These are phyloP conservation scores for Hydrolagus colliei DNA, from an alignment of 2,797 vertebrate genomes.

Conservation along the genomic window DNA sequence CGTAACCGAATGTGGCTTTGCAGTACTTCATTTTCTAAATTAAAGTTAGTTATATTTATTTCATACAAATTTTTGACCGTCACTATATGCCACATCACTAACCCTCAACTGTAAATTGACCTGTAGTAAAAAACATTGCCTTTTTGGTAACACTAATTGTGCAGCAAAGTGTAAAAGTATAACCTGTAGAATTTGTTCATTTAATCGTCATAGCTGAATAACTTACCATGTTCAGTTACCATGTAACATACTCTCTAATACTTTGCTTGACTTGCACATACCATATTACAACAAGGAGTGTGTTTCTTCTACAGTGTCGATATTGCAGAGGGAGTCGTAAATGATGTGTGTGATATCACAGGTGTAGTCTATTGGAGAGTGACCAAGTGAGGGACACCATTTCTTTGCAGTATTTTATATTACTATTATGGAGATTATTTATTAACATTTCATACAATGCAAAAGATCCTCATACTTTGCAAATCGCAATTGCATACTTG, in stretches of 20 bases:
- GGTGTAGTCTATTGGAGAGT: background rate
- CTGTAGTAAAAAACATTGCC: background rate
- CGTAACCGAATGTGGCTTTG: background rate
- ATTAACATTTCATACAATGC: background rate
- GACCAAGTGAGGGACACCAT: background rate
- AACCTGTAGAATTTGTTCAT: background rate
- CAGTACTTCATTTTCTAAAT: background rate
- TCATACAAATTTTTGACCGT: background rate
- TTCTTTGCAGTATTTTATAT: background rate
- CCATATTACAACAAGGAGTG: background rate
- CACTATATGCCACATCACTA: background rate
- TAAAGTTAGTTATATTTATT: background rate
- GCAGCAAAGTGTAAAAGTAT: background rate
- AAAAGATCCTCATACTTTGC: background rate
- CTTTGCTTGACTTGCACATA: background rate
- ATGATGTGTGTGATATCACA: background rate
- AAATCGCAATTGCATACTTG: background rate
- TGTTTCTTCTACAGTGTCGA: no score
- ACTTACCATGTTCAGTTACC: background rate
- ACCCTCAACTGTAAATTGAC: background rate
- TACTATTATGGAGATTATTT: background rate
- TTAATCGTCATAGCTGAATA: background rate
- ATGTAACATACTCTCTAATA: background rate
- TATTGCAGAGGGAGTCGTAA: slow-evolving; percentile 4
- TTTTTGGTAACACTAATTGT: background rate